Percentiles rank a stretch among this genome's conserved stretches.
phyloP scores from a whole-genome alignment of 2,797 vertebrate genomes.

The Typhlichthys eigenmanni region DNA sequence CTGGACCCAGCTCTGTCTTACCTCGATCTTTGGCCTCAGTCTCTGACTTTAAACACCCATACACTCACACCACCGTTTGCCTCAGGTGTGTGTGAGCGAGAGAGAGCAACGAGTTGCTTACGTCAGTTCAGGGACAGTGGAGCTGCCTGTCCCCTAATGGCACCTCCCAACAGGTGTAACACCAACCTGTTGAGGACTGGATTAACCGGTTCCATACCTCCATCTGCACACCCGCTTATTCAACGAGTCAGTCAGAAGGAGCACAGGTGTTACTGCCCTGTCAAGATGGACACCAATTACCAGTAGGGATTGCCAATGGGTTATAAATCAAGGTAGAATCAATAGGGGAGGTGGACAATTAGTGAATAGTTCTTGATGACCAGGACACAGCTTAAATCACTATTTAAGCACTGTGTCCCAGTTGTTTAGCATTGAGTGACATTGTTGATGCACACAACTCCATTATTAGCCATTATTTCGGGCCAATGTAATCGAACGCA shows the following conservation, averaged over 20 bases:
- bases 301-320: background rate
- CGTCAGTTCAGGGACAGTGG: conserved; percentile 44
- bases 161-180: conserved; percentile 77
- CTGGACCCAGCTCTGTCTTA: conserved; percentile 39
- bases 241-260: background rate
- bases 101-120: conserved; percentile 6
- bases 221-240: conserved; percentile 26
- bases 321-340: background rate
- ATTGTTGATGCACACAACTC: too few species aligned
- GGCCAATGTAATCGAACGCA: too few species aligned
- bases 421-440: too few species aligned
- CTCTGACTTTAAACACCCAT: conserved; percentile 35
- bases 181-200: conserved; percentile 70
- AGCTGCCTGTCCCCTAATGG: conserved; percentile 34
- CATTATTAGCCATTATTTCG: too few species aligned
- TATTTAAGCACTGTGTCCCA: too few species aligned
- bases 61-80: conserved; percentile 1
- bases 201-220: conserved; percentile 68
- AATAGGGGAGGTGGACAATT: too few species aligned
- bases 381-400: too few species aligned
- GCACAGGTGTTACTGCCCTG: background rate
- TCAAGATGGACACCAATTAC: background rate
- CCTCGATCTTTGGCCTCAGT: conserved; percentile 37
- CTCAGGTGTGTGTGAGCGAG: background rate
- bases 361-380: too few species aligned